Base-by-base conservation (phyloP, 1,140 invertebrate species). In the Cotesia vestalis region DNA sequence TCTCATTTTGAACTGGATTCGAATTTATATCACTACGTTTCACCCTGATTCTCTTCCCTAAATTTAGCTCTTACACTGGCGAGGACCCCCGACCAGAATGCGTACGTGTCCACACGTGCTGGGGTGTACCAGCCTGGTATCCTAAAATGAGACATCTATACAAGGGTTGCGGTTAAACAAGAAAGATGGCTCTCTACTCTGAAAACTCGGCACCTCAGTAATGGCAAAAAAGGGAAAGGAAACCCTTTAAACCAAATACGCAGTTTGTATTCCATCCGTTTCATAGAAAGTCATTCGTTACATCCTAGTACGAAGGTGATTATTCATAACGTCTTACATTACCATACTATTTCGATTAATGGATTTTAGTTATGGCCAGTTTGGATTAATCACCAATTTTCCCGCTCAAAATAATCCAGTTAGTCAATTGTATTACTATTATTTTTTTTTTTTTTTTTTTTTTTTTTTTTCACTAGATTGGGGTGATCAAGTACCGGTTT, bases 261-360 rank as follows among this genome's bases (percentile, higher is more conserved):
- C 79, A 78, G 80, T 81, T 82, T 81, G 79, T 81, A 81, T 80
- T 80, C 79, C 72, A 73, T 75, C 73, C 73, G 68, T 68, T 69
- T 55, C 70, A 76, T 77, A 80, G 79, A 80, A 76, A 82, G 75
- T 76, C 78, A 76, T 80, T 77, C 80, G 76, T 81, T 79, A 81
- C 75, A 76, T 59, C 64, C 27, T 27, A 27, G 27, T 2, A 27
- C 27, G 27, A 27, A 27, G 27, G 27, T 27, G 27, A 27, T 27
- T 27, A 27, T 27, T 27, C 27, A 27, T 27, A 27, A 27, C 27
- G 27, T 27, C 27, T 27, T 27, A 27, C 27, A 27, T 27, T 27
- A 27, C 27, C 27, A 27, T 27, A 27, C 27, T 27, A 27, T 27
- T 27, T 27, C 27, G 27, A 27, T 27, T 27, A 27, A 27, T 27